These are phyloP conservation scores for Anguilla rostrata DNA, from an alignment of 2,113 vertebrate genomes.

Conservation along the genomic window DNA sequence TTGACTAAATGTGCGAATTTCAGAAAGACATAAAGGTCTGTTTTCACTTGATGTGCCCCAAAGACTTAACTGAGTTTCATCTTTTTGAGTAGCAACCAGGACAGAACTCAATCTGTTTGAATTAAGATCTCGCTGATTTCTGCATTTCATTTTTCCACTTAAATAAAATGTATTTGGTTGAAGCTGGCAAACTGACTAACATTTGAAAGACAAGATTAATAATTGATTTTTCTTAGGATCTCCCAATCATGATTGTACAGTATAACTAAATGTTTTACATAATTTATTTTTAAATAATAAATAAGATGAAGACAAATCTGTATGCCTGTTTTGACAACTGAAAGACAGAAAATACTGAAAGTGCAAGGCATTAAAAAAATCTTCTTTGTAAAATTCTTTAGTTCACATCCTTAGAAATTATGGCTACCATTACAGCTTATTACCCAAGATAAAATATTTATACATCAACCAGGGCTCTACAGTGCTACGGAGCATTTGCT, in stretches of 20 bases:
- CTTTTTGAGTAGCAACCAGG: neutral
- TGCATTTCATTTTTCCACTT: neutral
- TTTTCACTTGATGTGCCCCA: neutral
- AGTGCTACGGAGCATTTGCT: too few species aligned
- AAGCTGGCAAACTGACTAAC: neutral
- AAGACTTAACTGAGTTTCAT: neutral
- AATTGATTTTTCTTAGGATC: neutral
- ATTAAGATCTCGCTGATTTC: neutral
- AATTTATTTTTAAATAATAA: neutral
- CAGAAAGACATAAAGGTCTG: neutral
- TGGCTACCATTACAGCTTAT: too few species aligned
- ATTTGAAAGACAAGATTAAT: neutral
- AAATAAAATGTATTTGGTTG: neutral
- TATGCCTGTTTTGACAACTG: neutral
- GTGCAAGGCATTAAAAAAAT: too few species aligned
- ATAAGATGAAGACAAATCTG: neutral
- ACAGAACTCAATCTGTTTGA: too few species aligned
- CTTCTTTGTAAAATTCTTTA: too few species aligned
- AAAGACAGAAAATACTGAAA: neutral
- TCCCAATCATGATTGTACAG: neutral
- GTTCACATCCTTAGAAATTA: too few species aligned
- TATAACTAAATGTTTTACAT: neutral
- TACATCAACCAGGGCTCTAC: too few species aligned
- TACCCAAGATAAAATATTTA: too few species aligned
- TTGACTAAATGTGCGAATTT: neutral